These are phyloP conservation scores for Ailurus styani DNA, from an alignment of 2,113 vertebrate species.

Conservation along the genomic window DNA sequence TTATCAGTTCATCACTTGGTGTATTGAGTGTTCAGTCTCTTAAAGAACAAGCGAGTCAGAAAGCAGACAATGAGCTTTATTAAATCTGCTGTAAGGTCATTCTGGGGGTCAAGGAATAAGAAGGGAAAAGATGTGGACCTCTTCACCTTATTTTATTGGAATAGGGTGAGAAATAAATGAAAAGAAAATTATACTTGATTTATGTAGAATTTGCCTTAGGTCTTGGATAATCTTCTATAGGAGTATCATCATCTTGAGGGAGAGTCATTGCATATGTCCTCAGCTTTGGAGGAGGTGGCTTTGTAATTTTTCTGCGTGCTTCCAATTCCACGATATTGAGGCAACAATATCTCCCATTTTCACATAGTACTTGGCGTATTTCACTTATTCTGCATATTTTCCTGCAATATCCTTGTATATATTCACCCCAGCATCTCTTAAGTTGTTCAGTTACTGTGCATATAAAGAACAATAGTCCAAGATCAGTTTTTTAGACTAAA, in stretches of 20 bases:
- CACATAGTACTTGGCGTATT: slow-evolving; percentile 17
- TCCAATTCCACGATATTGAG: background rate
- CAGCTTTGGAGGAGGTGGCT: background rate
- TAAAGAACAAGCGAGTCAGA: slow-evolving; percentile 11
- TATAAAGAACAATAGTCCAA: slow-evolving; percentile 3
- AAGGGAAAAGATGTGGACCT: background rate
- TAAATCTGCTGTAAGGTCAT: background rate
- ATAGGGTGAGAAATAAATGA: background rate
- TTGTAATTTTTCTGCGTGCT: slow-evolving; percentile 20
- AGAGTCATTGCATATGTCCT: background rate
- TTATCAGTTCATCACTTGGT: background rate
- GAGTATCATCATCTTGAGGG: background rate
- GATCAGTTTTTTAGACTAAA: background rate
- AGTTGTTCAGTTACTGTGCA: slow-evolving; percentile 47
- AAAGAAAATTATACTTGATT: background rate
- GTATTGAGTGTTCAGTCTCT: background rate
- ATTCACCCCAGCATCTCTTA: slow-evolving; percentile 41
- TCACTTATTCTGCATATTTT: slow-evolving; percentile 41
- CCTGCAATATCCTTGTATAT: slow-evolving; percentile 29
- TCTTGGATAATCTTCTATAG: background rate
- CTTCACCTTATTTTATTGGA: background rate
- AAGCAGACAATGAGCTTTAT: slow-evolving; percentile 27
- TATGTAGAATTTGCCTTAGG: background rate
- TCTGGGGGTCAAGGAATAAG: background rate
- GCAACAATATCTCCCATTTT: slow-evolving; percentile 41